A percentile compares a stretch with the other conserved stretches of the same genome.
Evolutionary conservation across 1,140 invertebrate genomes (phyloP).

Genomic region (Neoseiulus cucumeris): DNA sequence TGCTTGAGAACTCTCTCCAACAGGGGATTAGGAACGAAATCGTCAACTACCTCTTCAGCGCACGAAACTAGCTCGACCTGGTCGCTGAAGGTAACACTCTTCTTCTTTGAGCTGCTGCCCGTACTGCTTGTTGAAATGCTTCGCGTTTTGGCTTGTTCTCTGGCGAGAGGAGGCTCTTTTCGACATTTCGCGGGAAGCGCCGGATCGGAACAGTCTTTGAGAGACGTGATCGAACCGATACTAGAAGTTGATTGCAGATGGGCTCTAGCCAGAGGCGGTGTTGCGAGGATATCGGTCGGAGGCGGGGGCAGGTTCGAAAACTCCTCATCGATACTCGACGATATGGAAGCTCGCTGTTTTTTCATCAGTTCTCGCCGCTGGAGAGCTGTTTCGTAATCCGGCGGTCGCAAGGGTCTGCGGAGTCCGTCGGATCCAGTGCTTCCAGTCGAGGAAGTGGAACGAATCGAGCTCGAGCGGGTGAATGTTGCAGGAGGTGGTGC

Average conservation of each 20-base stretch:
- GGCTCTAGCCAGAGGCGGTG: not conserved
- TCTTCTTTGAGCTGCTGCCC: constrained; percentile 37
- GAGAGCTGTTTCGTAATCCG: constrained; percentile 23
- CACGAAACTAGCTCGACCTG: constrained; percentile 75
- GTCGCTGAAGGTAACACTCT: constrained; percentile 79
- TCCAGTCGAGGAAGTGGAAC: not conserved
- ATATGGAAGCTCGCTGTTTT: not conserved
- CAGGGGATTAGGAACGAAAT: constrained; percentile 73
- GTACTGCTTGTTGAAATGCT: constrained; percentile 15
- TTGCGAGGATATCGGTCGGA: constrained; percentile 5
- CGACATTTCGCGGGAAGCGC: not conserved
- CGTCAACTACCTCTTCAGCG: constrained; percentile 60
- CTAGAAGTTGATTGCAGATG: not conserved
- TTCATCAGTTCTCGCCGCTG: constrained; percentile 18
- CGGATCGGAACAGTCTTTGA: not conserved
- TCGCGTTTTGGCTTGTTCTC: not conserved
- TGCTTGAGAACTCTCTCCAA: constrained; percentile 60
- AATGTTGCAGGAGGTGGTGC: not conserved
- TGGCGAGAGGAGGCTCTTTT: not conserved
- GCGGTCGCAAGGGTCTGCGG: constrained; percentile 19
- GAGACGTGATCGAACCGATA: not conserved
- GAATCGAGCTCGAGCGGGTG: not conserved
- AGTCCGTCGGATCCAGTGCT: constrained; percentile 5
- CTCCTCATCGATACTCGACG: constrained; percentile 8
- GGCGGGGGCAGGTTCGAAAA: constrained; percentile 1